Evolutionary conservation across 1,140 invertebrate genomes (phyloP).

Genomic region (Bombus pascuorum): DNA sequence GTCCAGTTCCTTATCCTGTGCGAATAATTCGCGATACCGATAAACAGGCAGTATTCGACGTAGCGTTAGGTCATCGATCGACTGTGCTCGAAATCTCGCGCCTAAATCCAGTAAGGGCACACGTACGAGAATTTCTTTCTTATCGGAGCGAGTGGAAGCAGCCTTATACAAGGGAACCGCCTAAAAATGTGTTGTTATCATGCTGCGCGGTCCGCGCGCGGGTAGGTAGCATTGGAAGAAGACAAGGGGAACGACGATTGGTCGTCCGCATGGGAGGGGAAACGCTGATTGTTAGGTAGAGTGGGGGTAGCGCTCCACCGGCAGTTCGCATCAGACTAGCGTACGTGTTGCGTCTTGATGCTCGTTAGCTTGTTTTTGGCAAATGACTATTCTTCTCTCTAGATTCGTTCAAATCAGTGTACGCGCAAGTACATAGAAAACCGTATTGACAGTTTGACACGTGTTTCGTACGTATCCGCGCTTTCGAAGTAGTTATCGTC

Average conservation of each 20-base stretch:
- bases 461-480: background rate
- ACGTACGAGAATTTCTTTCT: constrained; percentile 25
- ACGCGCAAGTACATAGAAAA: no score
- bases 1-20: background rate
- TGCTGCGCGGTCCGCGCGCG: constrained; percentile 46
- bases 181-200: constrained; percentile 63
- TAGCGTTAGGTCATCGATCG: background rate
- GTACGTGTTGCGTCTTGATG: constrained; percentile 38
- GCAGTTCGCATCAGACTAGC: constrained; percentile 61
- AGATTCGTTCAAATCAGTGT: rapidly evolving
- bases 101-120: background rate
- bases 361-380: background rate
- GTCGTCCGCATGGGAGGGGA: constrained; percentile 32
- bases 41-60: no score
- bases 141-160: constrained; percentile 26
- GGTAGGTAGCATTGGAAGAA: constrained; percentile 39
- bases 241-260: constrained; percentile 56
- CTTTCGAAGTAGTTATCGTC: no score
- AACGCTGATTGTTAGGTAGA: constrained; percentile 47
- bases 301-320: constrained; percentile 53
- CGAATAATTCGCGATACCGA: background rate
- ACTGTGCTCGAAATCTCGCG: constrained; percentile 22
- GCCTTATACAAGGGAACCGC: constrained; percentile 29
- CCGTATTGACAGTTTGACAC: background rate
- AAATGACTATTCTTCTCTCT: background rate